A percentile compares a stretch with the other conserved stretches of the same genome.
phyloP scores from a whole-genome alignment of 2,888 invertebrate genomes.

The Pegoplata infirma region DNA sequence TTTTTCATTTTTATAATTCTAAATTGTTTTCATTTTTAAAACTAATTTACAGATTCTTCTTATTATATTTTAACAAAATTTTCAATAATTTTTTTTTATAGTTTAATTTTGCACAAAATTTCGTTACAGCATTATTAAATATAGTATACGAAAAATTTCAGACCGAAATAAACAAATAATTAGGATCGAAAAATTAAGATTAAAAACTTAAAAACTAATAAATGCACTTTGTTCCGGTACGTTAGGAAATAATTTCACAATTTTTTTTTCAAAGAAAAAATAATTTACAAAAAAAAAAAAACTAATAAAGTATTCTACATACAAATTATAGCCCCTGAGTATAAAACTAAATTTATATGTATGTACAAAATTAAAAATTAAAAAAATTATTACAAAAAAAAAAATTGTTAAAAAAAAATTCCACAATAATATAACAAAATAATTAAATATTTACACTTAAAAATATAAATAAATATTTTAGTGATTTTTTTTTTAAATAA shows the following conservation, averaged over 20 bases:
- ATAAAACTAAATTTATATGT: slow-evolving; percentile 53
- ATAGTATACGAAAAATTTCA: neutral
- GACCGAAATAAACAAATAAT: slow-evolving; percentile 7
- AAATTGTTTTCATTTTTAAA: slow-evolving; percentile 24
- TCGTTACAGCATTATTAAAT: slow-evolving; percentile 9
- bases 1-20: slow-evolving; percentile 5
- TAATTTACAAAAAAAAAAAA: slow-evolving; percentile 9
- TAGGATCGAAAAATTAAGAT: slow-evolving; percentile 3
- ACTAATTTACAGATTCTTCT: slow-evolving; percentile 27
- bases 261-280: slow-evolving; percentile 18
- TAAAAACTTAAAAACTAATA: slow-evolving; percentile 67
- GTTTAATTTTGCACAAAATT: neutral
- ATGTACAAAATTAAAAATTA: slow-evolving; percentile 34
- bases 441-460: slow-evolving; percentile 39
- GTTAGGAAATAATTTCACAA: slow-evolving; percentile 64
- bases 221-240: slow-evolving; percentile 77
- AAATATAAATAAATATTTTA: slow-evolving; percentile 62
- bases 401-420: slow-evolving; percentile 24
- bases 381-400: slow-evolving; percentile 14
- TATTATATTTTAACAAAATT: slow-evolving; percentile 22
- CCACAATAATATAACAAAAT: neutral
- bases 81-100: slow-evolving; percentile 2
- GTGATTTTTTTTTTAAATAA: slow-evolving; percentile 19
- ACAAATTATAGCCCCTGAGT: slow-evolving; percentile 65
- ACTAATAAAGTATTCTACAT: slow-evolving; percentile 48